Base-by-base conservation (phyloP, 2,797 vertebrate genomes). In the Sarcophilus harrisii region DNA sequence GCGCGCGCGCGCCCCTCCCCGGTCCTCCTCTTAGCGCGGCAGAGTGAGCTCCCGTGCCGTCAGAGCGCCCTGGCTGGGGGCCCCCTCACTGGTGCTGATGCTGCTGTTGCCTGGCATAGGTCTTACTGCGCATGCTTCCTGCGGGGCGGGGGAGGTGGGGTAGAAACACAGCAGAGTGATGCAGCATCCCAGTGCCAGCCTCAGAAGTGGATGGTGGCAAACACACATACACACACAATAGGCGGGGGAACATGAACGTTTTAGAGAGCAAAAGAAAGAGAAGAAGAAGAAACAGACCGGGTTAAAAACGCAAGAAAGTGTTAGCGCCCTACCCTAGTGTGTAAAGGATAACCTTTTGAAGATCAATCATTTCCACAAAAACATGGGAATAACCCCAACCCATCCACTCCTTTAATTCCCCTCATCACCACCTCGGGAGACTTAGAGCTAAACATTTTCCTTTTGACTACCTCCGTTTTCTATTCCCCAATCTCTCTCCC, bases 161-260 rank as follows among this genome's bases (percentile, higher is more conserved):
- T 30, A 1, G 54, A 38, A 24, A 59, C 89, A 59, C 97, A 57
- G 95, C 95, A 57, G 96, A 94, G 97, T 97, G 98, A 98, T 98
- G 97, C 98, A 96, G 98, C 98, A 98, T 91, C 97, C 95, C 93
- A 2, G 93, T 55, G 93, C 94, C 94, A 13, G 91, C 94, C 49
- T 89, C 94, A 27, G 58, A 95, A 92, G 95, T 49, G 38, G 96
- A 94, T 81, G n/a, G 93, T 38, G 58, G 93, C 92, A 92, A 95
- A 24, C 29, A 11, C 32, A 73, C 16, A 73, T 16, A n/a, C 66
- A 38, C 66, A 38, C 66, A 73, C n/a, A 66, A 92, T 57, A 92
- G 94, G 90, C 58, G 16, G 89, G 90, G 45, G 38, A 55, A 30
- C 81, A 28, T 57, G 91, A 59, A 9, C 21, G 24, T 30, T 30